Conservation (phyloP, 2,113 vertebrate genomes). For the Kryptolebias marmoratus region DNA sequence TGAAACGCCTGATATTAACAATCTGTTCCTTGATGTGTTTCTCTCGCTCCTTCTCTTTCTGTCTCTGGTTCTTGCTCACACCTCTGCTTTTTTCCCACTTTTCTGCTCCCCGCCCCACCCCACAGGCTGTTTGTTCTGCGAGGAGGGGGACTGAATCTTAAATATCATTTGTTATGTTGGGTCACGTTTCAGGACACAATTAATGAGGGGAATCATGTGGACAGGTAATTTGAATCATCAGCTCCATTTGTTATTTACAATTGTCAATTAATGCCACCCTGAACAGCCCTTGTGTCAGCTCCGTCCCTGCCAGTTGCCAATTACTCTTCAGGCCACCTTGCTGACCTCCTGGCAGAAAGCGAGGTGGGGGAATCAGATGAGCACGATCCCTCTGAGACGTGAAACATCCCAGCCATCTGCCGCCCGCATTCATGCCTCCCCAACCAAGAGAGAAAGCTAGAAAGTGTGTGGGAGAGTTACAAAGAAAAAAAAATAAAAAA, state of each 20-base stretch:
- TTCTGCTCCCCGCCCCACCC: neutral
- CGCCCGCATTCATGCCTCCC: constrained; percentile 60
- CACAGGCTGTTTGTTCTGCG: constrained; percentile 10
- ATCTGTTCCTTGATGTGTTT: constrained; percentile 85
- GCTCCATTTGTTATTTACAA: constrained; percentile 84
- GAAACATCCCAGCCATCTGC: constrained; percentile 80
- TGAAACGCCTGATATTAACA: constrained; percentile 87
- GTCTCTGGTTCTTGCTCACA: constrained; percentile 29
- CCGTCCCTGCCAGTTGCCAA: constrained; percentile 77
- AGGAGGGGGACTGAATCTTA: constrained; percentile 4
- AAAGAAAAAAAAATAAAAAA: constrained; percentile 46
- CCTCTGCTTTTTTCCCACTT: neutral
- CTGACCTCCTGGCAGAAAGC: constrained; percentile 79
- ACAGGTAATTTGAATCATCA: constrained; percentile 80
- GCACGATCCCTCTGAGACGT: constrained; percentile 73
- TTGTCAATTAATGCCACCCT: constrained; percentile 79
- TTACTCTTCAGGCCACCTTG: constrained; percentile 83
- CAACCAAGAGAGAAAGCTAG: constrained; percentile 36
- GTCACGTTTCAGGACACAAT: constrained; percentile 80
- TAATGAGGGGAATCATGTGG: constrained; percentile 77
- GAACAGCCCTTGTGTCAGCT: constrained; percentile 67
- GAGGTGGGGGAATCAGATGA: constrained; percentile 59
- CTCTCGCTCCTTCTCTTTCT: constrained; percentile 60
- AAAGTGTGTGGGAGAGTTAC: constrained; percentile 35
- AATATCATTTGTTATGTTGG: constrained; percentile 75